phyloP scores from a whole-genome alignment of 1,140 invertebrate species.

The Sycophila sp. region DNA sequence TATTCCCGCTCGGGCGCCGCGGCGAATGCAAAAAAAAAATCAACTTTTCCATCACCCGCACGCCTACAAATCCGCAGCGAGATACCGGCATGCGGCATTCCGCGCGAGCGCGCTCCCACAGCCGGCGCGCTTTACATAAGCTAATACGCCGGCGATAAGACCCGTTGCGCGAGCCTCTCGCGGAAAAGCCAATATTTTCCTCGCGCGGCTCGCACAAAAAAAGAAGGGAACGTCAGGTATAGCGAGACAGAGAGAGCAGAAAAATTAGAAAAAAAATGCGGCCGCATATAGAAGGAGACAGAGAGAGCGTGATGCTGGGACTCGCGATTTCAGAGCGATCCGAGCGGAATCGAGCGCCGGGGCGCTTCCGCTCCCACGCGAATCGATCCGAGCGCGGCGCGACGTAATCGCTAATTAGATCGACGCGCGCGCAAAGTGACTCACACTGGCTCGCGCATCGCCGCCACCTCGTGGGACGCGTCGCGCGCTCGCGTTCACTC shows the following conservation, averaged over 20 bases:
- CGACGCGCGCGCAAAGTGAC: conserved; percentile 26
- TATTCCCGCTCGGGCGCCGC: too few relatives aligned
- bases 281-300: too few relatives aligned
- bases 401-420: conserved; percentile 43
- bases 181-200: background rate
- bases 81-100: too few relatives aligned
- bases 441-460: conserved; percentile 2
- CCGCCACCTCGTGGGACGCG: conserved; percentile 29
- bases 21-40: too few relatives aligned
- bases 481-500: conserved; percentile 32
- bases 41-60: too few relatives aligned
- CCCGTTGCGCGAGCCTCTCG: too few relatives aligned
- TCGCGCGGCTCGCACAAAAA: background rate
- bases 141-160: too few relatives aligned
- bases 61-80: too few relatives aligned
- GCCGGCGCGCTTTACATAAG: too few relatives aligned
- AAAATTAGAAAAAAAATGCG: background rate
- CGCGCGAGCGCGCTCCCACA: too few relatives aligned
- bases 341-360: background rate
- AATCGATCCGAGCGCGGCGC: conserved; percentile 23
- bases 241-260: background rate
- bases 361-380: conserved; percentile 31
- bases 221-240: background rate
- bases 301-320: too few relatives aligned
- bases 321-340: conserved; percentile 10